Percentiles rank a stretch among this genome's conserved stretches.
Conservation (phyloP, 2,113 vertebrate genomes). For the Triplophysa dalaica region DNA sequence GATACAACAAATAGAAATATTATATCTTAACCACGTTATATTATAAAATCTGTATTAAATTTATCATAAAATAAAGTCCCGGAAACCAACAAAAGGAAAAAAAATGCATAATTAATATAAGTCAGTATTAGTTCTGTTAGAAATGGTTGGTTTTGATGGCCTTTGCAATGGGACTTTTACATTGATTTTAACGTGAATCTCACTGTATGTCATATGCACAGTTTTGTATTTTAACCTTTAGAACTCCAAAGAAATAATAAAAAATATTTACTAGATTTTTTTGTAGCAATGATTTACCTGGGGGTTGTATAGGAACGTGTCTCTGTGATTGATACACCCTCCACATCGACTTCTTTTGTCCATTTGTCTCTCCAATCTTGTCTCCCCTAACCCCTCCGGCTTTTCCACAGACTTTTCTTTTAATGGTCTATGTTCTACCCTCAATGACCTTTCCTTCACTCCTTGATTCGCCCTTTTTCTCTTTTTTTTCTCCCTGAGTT, state of each 20-base stretch:
- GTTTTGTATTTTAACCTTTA: no score
- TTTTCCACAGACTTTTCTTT: background rate
- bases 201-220: no score
- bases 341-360: conserved; percentile 77
- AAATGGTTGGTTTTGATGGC: no score
- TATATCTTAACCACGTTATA: no score
- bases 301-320: conserved; percentile 80
- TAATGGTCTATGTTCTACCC: conserved; percentile 1
- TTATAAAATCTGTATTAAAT: no score
- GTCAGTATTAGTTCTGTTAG: no score
- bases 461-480: conserved; percentile 17
- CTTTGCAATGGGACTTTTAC: no score
- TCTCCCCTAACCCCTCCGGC: conserved; percentile 33
- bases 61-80: no score
- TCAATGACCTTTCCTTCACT: conserved; percentile 12
- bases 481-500: conserved; percentile 17
- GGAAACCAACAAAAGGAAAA: no score
- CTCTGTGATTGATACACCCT: conserved; percentile 79
- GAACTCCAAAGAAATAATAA: no score
- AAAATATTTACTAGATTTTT: background rate
- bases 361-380: conserved; percentile 56
- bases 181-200: no score
- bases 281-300: conserved; percentile 65
- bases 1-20: background rate
- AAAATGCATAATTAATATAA: no score